Conservation (phyloP, 2,888 invertebrate species). For the Erannis defoliaria region DNA sequence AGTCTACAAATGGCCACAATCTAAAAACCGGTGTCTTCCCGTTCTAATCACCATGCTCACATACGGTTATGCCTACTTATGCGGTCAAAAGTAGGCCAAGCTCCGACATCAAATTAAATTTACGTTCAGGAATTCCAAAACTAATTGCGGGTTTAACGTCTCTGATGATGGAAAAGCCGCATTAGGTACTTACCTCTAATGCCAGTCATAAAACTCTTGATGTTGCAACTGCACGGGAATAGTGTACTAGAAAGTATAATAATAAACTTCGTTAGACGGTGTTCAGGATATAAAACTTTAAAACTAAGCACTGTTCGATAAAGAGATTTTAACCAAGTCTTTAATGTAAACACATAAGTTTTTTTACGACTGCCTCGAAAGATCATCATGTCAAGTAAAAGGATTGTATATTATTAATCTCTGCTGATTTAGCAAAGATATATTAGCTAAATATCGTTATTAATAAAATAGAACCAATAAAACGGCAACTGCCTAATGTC, state of each 20-base stretch:
- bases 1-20: background rate
- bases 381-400: no score
- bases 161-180: slow-evolving; percentile 34
- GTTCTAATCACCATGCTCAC: slow-evolving; percentile 53
- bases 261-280: background rate
- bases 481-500: no score
- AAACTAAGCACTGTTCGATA: background rate
- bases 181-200: slow-evolving; percentile 20
- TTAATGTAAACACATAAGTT: no score
- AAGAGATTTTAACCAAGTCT: no score
- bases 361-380: background rate
- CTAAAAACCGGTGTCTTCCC: slow-evolving; percentile 15
- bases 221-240: slow-evolving; percentile 7
- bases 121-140: slow-evolving; percentile 67
- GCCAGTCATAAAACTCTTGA: slow-evolving; percentile 8
- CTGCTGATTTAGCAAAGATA: no score
- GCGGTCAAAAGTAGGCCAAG: slow-evolving; percentile 71
- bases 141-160: slow-evolving; percentile 59
- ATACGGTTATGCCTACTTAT: slow-evolving; percentile 75
- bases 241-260: background rate
- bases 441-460: no score
- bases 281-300: no score
- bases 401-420: no score
- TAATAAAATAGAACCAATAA: no score
- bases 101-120: slow-evolving; percentile 75